These are phyloP conservation scores for Buceros bicornis DNA, from an alignment of 2,797 vertebrate species.

Conservation along the genomic window DNA sequence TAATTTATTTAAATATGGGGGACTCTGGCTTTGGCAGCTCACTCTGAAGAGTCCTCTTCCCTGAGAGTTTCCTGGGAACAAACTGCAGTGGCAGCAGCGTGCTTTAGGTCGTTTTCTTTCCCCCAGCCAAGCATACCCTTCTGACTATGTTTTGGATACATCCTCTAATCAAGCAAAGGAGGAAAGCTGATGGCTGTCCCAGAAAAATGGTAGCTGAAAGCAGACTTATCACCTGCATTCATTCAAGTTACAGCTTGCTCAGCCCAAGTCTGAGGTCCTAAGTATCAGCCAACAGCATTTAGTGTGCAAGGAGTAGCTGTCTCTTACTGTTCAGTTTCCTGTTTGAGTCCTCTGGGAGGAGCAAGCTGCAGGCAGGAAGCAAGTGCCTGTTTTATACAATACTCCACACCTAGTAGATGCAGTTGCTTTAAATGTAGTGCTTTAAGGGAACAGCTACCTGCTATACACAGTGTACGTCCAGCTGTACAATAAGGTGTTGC, in stretches of 20 bases:
- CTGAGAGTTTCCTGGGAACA: neutral
- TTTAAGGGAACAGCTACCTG: neutral
- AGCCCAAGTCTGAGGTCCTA: neutral
- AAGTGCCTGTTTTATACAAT: neutral
- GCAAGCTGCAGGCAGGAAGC: neutral
- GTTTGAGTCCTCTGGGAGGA: neutral
- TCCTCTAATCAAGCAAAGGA: neutral
- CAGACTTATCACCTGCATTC: neutral
- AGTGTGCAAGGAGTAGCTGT: neutral
- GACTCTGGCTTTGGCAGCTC: neutral
- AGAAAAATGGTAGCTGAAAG: neutral
- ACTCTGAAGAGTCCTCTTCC: neutral
- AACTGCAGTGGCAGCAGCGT: neutral
- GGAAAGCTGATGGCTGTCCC: neutral
- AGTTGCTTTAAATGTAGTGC: neutral
- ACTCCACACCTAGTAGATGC: neutral
- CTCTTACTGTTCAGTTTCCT: neutral
- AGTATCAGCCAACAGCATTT: neutral
- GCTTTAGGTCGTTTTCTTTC: neutral
- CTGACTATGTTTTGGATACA: neutral
- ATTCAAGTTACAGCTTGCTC: neutral
- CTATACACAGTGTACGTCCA: rapidly evolving
- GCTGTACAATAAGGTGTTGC: neutral
- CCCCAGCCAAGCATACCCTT: neutral
- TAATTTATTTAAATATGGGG: neutral